Evolutionary conservation across 2,113 vertebrate genomes (phyloP), one percentile per base, ranked within the genome.

Genomic region (Dryoscopus gambensis): DNA sequence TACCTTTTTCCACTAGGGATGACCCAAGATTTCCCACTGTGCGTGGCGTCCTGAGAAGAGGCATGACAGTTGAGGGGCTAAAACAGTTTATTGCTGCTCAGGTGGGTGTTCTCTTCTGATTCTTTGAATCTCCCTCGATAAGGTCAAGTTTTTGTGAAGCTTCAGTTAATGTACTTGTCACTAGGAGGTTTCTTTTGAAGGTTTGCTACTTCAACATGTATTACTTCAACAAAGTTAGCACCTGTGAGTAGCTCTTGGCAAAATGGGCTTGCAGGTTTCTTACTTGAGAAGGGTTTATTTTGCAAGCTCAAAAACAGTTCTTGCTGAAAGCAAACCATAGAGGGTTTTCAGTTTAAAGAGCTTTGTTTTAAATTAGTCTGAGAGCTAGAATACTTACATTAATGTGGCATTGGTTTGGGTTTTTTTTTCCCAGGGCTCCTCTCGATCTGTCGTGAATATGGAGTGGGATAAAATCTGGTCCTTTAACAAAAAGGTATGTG

Each of bases 391-490:
- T 64, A 37, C 75, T 89, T 75, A 35, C 75, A 53, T 83, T 53
- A 35, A 92, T 49, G 7, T 68, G 15, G 3, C 13, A 5, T 37
- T 42, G 18, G 8, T 25, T 80, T 6, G 16, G 3, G 3, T 2
- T 33, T 10, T 55, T 47, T 44, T 80, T 82, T 12, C 18, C 31
- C 83, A 99, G 99, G 99, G 99, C 68, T 99, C 99, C 17, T 99
- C 99, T 39, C 98, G 99, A 74, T 99, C 99, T 56, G 99, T 99
- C 5, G 99, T 99, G 84, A 99, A 99, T 97, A 99, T 99, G 99
- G 99, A 99, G 93, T 99, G 99, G 99, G 99, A 99, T 98, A 99
- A 99, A 98, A 99, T 99, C 97, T 99, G 99, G 99, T 97, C 99
- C 12, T 99, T 99, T 95, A 99, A 99, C 96, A 99, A 99, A 97